A percentile compares a stretch with the other conserved stretches of the same genome.
These are phyloP conservation scores for Phylloscopus trochilus DNA, from an alignment of 2,113 vertebrate genomes.

Conservation along the genomic window DNA sequence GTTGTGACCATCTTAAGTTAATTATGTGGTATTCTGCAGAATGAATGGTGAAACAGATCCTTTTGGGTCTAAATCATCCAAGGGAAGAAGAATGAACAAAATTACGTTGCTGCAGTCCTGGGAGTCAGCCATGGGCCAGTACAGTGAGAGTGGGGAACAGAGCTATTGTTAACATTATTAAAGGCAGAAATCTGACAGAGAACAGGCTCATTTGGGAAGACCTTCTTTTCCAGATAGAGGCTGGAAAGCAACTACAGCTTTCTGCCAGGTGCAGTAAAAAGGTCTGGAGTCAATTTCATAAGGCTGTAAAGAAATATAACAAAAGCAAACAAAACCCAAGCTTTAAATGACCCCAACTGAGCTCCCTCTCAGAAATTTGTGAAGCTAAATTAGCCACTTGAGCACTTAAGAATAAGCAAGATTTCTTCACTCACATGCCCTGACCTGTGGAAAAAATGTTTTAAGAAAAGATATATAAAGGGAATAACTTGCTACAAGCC, in stretches of 20 bases:
- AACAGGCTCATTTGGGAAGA: neutral
- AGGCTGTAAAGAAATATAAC: slow-evolving; percentile 18
- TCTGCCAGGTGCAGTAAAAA: slow-evolving; percentile 51
- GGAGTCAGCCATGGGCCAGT: neutral
- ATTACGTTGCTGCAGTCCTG: neutral
- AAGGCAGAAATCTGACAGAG: neutral
- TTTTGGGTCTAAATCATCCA: neutral
- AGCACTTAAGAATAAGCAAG: slow-evolving; percentile 1
- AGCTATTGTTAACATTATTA: neutral
- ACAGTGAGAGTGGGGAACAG: neutral
- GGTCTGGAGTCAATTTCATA: slow-evolving; percentile 25
- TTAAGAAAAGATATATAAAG: neutral
- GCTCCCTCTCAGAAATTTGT: neutral
- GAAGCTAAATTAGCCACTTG: slow-evolving; percentile 25
- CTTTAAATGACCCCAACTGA: slow-evolving; percentile 13
- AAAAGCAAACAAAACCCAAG: slow-evolving; percentile 13
- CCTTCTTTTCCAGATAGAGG: slow-evolving; percentile 3
- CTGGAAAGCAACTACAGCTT: slow-evolving; percentile 6
- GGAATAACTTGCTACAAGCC: neutral
- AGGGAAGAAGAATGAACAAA: neutral
- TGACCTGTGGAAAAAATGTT: neutral
- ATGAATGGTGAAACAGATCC: neutral
- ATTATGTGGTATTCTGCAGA: neutral
- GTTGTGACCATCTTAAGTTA: neutral
- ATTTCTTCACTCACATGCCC: neutral